A percentile compares a stretch with the other conserved stretches of the same genome.
These are phyloP conservation scores for Syrrhaptes paradoxus DNA, from an alignment of 2,113 vertebrate species.

Conservation along the genomic window DNA sequence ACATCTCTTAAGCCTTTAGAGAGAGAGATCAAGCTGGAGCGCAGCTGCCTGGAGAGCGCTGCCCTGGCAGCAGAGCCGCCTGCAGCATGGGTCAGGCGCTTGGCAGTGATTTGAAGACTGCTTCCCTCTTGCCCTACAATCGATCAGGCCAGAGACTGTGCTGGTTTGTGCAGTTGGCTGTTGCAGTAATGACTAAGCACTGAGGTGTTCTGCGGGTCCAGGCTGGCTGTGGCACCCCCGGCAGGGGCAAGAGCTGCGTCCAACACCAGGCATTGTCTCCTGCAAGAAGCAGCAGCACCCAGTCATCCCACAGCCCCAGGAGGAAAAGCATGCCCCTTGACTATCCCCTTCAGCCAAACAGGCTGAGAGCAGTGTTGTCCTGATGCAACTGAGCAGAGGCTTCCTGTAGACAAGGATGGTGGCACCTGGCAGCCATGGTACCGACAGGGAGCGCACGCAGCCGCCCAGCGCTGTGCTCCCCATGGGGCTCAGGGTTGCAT, in stretches of 20 bases:
- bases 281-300: not conserved
- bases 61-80: not conserved
- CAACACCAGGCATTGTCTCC: not conserved
- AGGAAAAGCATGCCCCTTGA: not conserved
- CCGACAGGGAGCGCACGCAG: fast-evolving
- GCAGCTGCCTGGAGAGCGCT: not conserved
- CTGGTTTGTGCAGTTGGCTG: not conserved
- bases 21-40: not conserved
- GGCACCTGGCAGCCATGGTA: not conserved
- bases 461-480: fast-evolving
- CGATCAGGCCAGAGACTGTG: not conserved
- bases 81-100: fast-evolving
- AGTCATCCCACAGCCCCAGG: not conserved
- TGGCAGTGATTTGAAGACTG: not conserved
- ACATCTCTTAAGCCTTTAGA: not conserved
- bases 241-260: not conserved
- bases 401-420: not conserved
- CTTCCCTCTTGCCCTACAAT: not conserved
- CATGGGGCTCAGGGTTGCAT: not conserved
- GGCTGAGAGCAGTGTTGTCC: not conserved
- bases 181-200: not conserved
- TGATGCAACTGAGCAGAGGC: not conserved
- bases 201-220: not conserved
- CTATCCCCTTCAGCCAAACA: not conserved
- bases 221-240: not conserved